Percentiles rank a stretch among this genome's conserved stretches.
These are phyloP conservation scores for Leucania comma DNA, from an alignment of 2,888 invertebrate genomes.

Conservation along the genomic window DNA sequence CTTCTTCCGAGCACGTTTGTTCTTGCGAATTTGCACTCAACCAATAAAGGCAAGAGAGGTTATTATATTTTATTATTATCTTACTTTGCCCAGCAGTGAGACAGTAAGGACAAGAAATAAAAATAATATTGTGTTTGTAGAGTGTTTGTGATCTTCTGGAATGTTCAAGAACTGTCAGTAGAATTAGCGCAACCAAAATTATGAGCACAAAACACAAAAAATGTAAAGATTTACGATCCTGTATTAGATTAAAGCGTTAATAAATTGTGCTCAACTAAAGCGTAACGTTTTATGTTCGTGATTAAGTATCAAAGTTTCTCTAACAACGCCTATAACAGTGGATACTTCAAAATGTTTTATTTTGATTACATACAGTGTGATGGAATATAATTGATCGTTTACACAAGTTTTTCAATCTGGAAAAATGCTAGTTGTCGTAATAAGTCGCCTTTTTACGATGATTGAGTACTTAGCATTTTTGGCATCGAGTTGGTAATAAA, in stretches of 20 bases:
- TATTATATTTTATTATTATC: too few species aligned
- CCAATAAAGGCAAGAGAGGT: too few species aligned
- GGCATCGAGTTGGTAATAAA: not conserved
- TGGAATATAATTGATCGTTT: conserved; percentile 49
- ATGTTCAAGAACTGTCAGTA: conserved; percentile 33
- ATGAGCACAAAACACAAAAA: conserved; percentile 41
- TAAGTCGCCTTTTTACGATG: conserved; percentile 26
- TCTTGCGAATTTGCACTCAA: too few species aligned
- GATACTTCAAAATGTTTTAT: conserved; percentile 58
- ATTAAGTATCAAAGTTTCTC: conserved; percentile 62
- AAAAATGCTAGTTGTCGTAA: conserved; percentile 34
- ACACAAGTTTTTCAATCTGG: conserved; percentile 57
- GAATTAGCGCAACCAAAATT: conserved; percentile 36
- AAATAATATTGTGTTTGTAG: not conserved
- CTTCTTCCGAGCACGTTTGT: too few species aligned
- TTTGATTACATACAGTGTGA: conserved; percentile 51
- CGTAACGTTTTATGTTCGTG: conserved; percentile 58
- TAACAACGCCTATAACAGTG: conserved; percentile 55
- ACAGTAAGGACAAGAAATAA: too few species aligned
- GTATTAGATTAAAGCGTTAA: conserved; percentile 65
- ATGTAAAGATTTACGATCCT: conserved; percentile 53
- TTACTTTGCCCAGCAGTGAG: too few species aligned
- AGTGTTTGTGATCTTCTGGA: conserved; percentile 1
- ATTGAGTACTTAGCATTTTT: conserved; percentile 26
- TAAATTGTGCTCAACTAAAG: conserved; percentile 61